These are phyloP conservation scores for Ceyx cyanopectus DNA, from an alignment of 2,113 vertebrate species.

Conservation along the genomic window DNA sequence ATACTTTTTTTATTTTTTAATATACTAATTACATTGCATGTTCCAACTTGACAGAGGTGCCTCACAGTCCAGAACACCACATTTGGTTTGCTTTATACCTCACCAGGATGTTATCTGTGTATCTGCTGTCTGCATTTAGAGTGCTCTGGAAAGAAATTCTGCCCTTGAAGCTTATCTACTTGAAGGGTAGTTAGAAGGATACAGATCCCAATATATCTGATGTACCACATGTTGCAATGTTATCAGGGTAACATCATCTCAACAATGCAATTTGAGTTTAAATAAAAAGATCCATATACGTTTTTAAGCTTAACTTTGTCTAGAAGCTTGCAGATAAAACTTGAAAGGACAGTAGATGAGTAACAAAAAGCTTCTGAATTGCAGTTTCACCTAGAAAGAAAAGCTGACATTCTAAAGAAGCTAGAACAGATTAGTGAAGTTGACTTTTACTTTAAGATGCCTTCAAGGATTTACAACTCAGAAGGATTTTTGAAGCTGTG, in stretches of 20 bases:
- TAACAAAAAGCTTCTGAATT: background rate
- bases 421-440: background rate
- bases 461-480: background rate
- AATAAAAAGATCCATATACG: slow-evolving; percentile 52
- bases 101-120: background rate
- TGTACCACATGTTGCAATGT: slow-evolving; percentile 29
- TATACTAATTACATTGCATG: background rate
- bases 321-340: background rate
- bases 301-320: background rate
- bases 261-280: slow-evolving; percentile 26
- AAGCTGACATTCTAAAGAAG: background rate
- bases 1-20: background rate
- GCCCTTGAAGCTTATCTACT: slow-evolving; percentile 62
- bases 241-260: slow-evolving; percentile 53
- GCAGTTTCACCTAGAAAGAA: background rate
- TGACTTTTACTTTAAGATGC: background rate
- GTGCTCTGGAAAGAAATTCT: slow-evolving; percentile 39
- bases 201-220: slow-evolving; percentile 13
- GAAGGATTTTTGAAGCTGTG: background rate
- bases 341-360: background rate
- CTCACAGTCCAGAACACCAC: background rate
- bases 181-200: slow-evolving; percentile 67
- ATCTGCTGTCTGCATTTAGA: slow-evolving; percentile 52
- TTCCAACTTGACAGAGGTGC: background rate
- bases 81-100: background rate